Percentiles rank a stretch among this genome's conserved stretches.
phyloP scores from a whole-genome alignment of 64 coral and sea anemone genomes.

The Pocillopora damicornis region DNA sequence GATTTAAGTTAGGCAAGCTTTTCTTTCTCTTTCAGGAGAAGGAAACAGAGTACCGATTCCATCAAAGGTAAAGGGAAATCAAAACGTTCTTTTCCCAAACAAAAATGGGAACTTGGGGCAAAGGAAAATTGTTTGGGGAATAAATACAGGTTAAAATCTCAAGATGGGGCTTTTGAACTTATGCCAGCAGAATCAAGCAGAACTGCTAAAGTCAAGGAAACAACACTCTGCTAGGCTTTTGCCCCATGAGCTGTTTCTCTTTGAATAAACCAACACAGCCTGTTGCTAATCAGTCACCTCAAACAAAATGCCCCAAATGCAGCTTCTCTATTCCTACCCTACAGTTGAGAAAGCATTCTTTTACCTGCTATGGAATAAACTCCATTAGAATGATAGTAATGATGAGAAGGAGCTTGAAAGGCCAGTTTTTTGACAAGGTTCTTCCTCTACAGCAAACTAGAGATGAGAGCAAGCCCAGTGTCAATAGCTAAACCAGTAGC shows the following conservation, averaged over 20 bases:
- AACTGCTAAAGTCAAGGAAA: conserved; percentile 26
- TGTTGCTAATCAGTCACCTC: background rate
- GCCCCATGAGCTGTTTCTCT: conserved; percentile 37
- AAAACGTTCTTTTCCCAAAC: conserved; percentile 41
- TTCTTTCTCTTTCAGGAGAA: conserved; percentile 40
- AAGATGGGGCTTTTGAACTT: conserved; percentile 61
- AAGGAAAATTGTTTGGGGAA: conserved; percentile 40
- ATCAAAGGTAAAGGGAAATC: conserved; percentile 47
- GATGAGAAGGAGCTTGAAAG: conserved; percentile 21
- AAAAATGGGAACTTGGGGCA: conserved; percentile 55
- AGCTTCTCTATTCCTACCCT: conserved; percentile 41
- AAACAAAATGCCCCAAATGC: conserved; percentile 57
- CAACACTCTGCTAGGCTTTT: conserved; percentile 9
- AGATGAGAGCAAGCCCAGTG: conserved; percentile 16
- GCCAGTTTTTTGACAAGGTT: conserved; percentile 13
- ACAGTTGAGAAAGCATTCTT: conserved; percentile 43
- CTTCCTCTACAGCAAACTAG: background rate
- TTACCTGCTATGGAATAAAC: conserved; percentile 30
- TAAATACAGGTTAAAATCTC: conserved; percentile 60
- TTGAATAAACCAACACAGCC: conserved; percentile 25
- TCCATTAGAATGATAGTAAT: conserved; percentile 4
- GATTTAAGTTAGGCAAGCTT: conserved; percentile 27
- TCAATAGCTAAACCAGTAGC: background rate
- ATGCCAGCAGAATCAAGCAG: conserved; percentile 53
- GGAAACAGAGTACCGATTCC: conserved; percentile 36